phyloP scores from a whole-genome alignment of 2,888 invertebrate species.

The Orchesellides sinensis region DNA sequence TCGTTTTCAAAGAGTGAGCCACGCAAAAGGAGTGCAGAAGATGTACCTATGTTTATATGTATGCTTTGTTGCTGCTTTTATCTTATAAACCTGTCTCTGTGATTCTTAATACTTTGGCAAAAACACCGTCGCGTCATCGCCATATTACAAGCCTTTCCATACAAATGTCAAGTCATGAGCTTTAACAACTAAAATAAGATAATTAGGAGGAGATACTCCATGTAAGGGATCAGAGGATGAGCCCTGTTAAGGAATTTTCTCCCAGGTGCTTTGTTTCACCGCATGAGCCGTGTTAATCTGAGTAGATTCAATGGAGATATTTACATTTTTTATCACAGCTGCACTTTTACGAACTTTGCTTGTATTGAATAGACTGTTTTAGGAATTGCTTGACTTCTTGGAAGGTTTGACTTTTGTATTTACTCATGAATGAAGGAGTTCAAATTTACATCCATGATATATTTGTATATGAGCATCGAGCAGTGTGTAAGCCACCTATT shows the following conservation, averaged over 20 bases:
- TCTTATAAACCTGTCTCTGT: no score
- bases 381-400: no score
- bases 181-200: slow-evolving; percentile 19
- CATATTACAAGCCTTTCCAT: no score
- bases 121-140: no score
- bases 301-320: neutral
- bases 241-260: neutral
- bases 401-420: neutral
- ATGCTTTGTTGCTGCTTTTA: no score
- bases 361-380: no score
- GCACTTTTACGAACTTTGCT: neutral
- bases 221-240: slow-evolving; percentile 8
- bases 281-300: neutral
- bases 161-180: neutral
- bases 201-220: slow-evolving; percentile 28
- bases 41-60: no score
- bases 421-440: neutral
- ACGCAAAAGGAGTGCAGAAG: no score
- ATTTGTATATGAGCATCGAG: neutral
- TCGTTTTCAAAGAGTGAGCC: no score
- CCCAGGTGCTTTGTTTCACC: neutral
- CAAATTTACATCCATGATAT: neutral
- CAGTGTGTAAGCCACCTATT: neutral
- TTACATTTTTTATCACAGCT: neutral
- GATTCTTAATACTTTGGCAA: no score